A percentile compares a stretch with the other conserved stretches of the same genome.
phyloP scores from a whole-genome alignment of 2,113 vertebrate species.

The Vulpes lagopus region DNA sequence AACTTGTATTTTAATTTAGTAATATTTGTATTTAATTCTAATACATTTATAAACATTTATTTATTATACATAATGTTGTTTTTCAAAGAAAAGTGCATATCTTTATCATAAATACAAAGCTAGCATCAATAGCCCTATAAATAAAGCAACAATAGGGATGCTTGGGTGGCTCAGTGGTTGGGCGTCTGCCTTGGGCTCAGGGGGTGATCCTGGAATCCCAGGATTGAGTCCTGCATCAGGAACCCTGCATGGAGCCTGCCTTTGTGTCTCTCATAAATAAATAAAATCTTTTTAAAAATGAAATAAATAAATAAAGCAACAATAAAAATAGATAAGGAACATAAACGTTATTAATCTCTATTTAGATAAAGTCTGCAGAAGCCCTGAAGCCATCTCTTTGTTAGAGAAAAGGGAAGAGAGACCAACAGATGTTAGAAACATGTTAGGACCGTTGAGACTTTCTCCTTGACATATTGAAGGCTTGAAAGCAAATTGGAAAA shows the following conservation, averaged over 20 bases:
- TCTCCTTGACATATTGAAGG: not conserved
- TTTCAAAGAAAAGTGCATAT: slow-evolving; percentile 9
- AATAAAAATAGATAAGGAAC: not conserved
- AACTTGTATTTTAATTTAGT: not conserved
- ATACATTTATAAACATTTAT: not conserved
- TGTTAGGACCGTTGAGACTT: not conserved
- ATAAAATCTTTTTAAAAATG: not conserved
- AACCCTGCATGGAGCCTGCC: not conserved
- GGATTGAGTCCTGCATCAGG: not conserved
- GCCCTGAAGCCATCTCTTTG: not conserved
- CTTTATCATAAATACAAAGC: not conserved
- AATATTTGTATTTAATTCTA: not conserved
- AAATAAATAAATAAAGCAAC: no score
- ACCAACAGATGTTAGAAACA: not conserved
- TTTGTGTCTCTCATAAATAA: not conserved
- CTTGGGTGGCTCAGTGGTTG: not conserved
- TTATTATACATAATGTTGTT: not conserved
- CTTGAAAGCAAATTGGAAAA: not conserved
- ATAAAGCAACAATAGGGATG: not conserved
- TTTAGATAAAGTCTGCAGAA: not conserved
- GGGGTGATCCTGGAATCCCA: not conserved
- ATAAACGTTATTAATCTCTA: not conserved
- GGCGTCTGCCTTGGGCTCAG: not conserved
- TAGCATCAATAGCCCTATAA: not conserved
- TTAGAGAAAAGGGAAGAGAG: not conserved